Base-by-base conservation (phyloP, 2,888 invertebrate species). In the Pyrrhia umbra region DNA sequence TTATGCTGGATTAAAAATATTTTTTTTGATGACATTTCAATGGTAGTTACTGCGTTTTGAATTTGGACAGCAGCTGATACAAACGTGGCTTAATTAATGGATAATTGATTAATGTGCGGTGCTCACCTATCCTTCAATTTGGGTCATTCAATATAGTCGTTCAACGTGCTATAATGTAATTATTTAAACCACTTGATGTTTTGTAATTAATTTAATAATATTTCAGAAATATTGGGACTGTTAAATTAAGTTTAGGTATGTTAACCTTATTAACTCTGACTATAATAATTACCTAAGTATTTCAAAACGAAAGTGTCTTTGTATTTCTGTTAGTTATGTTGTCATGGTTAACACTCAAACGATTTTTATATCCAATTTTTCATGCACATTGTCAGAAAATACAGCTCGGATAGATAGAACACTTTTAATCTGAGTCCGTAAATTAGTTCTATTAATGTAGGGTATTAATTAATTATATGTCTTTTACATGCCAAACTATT, bases 51-150 rank as follows among this genome's bases (percentile, higher is more conserved):
- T 47, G 23, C 21, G 25, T 50, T 55, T 13, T 39, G 13, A n/a
- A 21, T 54, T 25, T 64, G 16, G n/a, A 16, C 27, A 27, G 20
- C 15, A 21, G 56, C 47, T 63, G 23, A 18, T 61, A 52, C 18
- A 30, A 55, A 68, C 39, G 45, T 15, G 9, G 27, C 45, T 54
- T 69, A 54, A 75, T 69, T 75, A 69, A 55, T 45, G 42, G 45
- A 43, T 51, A 37, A 18, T 23, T 61, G 62, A 75, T 69, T 69
- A 37, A 70, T 34, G 23, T 23, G 20, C n/a, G 4, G 18, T 69
- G 52, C 51, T 74, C 51, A 45, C 34, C 45, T 50, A 64, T 56
- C 40, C 39, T 45, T 49, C 56, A 60, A 71, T 76, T 71, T 62
- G 55, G 56, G 52, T 43, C 50, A 34, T 45, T 43, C 30, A 57